Conservation (phyloP, 2,113 vertebrate genomes). For the Grantiella picta region DNA sequence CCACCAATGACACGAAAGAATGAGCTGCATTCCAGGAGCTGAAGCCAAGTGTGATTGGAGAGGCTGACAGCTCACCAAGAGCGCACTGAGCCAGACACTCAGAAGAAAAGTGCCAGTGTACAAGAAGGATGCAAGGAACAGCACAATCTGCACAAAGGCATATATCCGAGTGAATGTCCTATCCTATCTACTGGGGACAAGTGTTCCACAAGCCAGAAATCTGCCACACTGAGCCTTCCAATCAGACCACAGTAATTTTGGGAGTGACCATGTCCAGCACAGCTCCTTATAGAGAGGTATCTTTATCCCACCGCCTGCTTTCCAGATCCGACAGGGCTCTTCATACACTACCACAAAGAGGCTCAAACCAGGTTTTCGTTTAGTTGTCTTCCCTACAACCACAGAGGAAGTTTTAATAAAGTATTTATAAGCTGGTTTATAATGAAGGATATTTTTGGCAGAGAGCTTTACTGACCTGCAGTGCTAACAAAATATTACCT, state of each 20-base stretch:
- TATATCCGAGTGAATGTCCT: not conserved
- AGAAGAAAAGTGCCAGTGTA: not conserved
- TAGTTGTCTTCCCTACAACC: not conserved
- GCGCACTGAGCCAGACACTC: not conserved
- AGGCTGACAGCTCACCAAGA: not conserved
- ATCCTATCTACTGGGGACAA: not conserved
- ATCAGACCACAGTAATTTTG: not conserved
- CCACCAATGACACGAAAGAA: not conserved
- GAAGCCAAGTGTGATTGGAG: not conserved
- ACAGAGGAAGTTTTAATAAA: not conserved
- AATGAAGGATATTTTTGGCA: not conserved
- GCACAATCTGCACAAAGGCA: not conserved
- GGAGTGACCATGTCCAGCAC: not conserved
- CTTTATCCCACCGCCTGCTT: not conserved
- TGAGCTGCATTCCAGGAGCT: not conserved
- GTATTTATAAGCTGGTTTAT: not conserved
- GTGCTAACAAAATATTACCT: not conserved
- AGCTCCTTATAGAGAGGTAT: not conserved
- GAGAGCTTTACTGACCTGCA: not conserved
- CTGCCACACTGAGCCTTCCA: not conserved
- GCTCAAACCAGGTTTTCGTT: not conserved
- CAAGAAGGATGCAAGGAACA: not conserved
- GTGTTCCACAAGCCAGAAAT: not conserved
- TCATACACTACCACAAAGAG: not conserved
- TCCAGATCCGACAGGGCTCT: not conserved